Conservation (phyloP, 2,888 invertebrate species). For the Sclerodermus sp. region DNA sequence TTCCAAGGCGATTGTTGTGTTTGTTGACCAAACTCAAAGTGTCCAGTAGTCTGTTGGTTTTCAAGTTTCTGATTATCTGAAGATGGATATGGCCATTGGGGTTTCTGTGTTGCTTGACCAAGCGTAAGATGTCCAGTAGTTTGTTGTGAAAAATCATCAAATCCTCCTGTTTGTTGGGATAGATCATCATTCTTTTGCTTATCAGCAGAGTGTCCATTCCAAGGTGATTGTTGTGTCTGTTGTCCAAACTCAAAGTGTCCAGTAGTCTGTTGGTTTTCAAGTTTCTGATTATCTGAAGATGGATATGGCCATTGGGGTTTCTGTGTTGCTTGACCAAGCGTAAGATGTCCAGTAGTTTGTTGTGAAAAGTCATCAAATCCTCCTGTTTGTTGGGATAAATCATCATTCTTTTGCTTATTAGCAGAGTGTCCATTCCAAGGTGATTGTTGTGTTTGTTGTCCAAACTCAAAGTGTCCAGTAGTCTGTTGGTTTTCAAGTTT, state of each 20-base stretch:
- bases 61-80: slow-evolving; percentile 25
- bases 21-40: slow-evolving; percentile 36
- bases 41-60: slow-evolving; percentile 29
- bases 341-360: no score
- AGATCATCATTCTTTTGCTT: slow-evolving; percentile 24
- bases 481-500: neutral
- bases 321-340: slow-evolving; percentile 11
- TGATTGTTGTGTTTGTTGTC: slow-evolving; percentile 8
- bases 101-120: slow-evolving; percentile 10
- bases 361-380: slow-evolving; percentile 20
- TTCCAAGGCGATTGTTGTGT: slow-evolving; percentile 5
- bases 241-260: slow-evolving; percentile 36
- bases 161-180: slow-evolving; percentile 13
- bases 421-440: neutral
- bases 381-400: slow-evolving; percentile 15
- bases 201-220: no score
- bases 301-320: slow-evolving; percentile 10
- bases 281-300: slow-evolving; percentile 26
- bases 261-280: slow-evolving; percentile 25
- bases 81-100: slow-evolving; percentile 12
- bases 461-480: slow-evolving; percentile 11
- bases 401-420: no score
- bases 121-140: no score
- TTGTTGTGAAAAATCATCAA: slow-evolving; percentile 23
- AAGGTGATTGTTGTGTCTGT: slow-evolving; percentile 16